Conservation (phyloP, 2,888 invertebrate genomes). For the Lamellibrachia columna region DNA sequence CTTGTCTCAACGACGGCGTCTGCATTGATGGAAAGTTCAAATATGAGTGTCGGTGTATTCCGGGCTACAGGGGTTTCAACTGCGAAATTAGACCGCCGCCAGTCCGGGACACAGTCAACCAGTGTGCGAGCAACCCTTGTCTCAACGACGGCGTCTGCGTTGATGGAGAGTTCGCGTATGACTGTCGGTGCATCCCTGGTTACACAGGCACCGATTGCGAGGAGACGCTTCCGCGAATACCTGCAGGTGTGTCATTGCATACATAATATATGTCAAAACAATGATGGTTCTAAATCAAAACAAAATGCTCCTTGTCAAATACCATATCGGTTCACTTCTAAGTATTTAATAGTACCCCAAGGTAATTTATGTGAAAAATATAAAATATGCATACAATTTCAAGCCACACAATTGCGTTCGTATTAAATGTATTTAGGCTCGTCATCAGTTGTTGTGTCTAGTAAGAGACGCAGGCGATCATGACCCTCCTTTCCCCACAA, state of each 20-base stretch:
- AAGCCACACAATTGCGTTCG: no score
- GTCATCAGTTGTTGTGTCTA: no score
- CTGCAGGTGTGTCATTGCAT: background rate
- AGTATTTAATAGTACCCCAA: no score
- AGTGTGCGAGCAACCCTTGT: slow-evolving; percentile 53
- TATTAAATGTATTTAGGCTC: no score
- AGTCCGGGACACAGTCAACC: slow-evolving; percentile 39
- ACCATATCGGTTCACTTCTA: no score
- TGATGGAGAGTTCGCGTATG: slow-evolving; percentile 56
- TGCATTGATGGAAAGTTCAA: slow-evolving; percentile 58
- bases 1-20: slow-evolving; percentile 55
- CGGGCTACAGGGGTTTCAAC: slow-evolving; percentile 53
- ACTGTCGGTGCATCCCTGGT: slow-evolving; percentile 51
- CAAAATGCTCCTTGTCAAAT: no score
- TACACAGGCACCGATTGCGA: slow-evolving; percentile 34
- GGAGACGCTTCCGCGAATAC: background rate
- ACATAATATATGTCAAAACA: background rate
- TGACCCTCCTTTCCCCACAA: no score
- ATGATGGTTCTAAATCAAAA: no score
- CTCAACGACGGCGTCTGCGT: slow-evolving; percentile 55
- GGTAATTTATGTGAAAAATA: no score
- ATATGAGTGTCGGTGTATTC: slow-evolving; percentile 54
- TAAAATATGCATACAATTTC: no score
- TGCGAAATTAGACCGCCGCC: slow-evolving; percentile 50
- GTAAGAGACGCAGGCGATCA: no score